phyloP scores from a whole-genome alignment of 2,888 invertebrate species.

The Vesta saturnalis region DNA sequence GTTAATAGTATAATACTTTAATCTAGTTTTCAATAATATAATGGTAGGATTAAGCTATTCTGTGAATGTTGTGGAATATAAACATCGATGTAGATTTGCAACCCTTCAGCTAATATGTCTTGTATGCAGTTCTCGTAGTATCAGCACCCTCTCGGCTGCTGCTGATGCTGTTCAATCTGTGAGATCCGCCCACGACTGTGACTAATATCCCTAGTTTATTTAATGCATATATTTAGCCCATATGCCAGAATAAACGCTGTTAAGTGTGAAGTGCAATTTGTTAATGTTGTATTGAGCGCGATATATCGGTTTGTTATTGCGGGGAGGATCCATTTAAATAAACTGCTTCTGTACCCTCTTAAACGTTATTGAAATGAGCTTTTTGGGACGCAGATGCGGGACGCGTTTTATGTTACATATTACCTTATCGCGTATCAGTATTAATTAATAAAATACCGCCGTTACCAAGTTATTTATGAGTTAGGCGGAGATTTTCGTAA shows the following conservation, averaged over 20 bases:
- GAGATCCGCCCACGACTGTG: slow-evolving; percentile 57
- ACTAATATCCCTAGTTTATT: slow-evolving; percentile 57
- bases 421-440: slow-evolving; percentile 46
- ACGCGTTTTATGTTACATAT: slow-evolving; percentile 53
- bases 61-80: slow-evolving; percentile 37
- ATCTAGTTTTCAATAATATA: slow-evolving; percentile 30
- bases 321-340: slow-evolving; percentile 57
- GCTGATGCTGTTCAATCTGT: slow-evolving; percentile 38
- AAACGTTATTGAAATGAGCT: slow-evolving; percentile 50
- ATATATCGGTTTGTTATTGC: slow-evolving; percentile 60
- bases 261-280: slow-evolving; percentile 60
- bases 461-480: background rate
- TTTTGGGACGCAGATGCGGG: slow-evolving; percentile 55
- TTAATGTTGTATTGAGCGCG: slow-evolving; percentile 56
- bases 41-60: slow-evolving; percentile 25
- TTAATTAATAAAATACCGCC: background rate
- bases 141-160: slow-evolving; percentile 38
- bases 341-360: slow-evolving; percentile 48
- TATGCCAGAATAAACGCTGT: slow-evolving; percentile 59
- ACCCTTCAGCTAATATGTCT: slow-evolving; percentile 52
- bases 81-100: slow-evolving; percentile 44
- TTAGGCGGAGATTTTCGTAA: slow-evolving; percentile 17
- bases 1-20: slow-evolving; percentile 20
- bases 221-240: slow-evolving; percentile 62
- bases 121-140: slow-evolving; percentile 45